Conservation (phyloP, 1,140 invertebrate species). For the Leptinotarsa defecta region DNA sequence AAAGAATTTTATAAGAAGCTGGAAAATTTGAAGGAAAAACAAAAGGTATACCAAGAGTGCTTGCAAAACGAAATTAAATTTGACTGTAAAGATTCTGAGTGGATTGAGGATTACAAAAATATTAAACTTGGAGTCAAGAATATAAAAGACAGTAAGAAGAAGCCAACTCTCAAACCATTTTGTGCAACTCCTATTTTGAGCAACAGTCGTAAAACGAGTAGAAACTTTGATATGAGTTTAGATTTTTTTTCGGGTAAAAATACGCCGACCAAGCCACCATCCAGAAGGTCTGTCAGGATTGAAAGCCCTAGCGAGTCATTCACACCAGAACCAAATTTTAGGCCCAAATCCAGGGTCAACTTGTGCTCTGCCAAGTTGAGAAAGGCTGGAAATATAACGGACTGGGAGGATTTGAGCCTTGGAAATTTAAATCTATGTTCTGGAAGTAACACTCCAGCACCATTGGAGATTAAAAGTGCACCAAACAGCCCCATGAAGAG, state of each 20-base stretch:
- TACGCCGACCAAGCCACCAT: conserved; percentile 46
- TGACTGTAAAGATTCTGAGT: conserved; percentile 50
- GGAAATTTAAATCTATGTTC: conserved; percentile 45
- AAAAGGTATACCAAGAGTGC: conserved; percentile 62
- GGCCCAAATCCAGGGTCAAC: conserved; percentile 42
- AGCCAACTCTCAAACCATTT: conserved; percentile 41
- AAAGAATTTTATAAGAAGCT: conserved; percentile 70
- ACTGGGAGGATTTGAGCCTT: conserved; percentile 50
- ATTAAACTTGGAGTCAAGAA: conserved; percentile 39
- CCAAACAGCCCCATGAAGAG: conserved; percentile 60
- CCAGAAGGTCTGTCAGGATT: conserved; percentile 53
- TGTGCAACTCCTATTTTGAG: conserved; percentile 41
- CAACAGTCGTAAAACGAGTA: conserved; percentile 32
- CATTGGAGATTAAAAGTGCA: conserved; percentile 56
- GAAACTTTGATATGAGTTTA: conserved; percentile 43
- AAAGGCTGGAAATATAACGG: conserved; percentile 33
- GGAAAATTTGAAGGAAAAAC: conserved; percentile 67
- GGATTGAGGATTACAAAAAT: conserved; percentile 52
- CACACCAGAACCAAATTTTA: conserved; percentile 31
- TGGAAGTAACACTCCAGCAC: conserved; percentile 35
- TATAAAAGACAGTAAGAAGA: conserved; percentile 27
- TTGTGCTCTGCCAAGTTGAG: conserved; percentile 35
- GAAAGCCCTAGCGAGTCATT: conserved; percentile 50
- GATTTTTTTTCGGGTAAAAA: conserved; percentile 47
- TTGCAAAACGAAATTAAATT: conserved; percentile 59